Evolutionary conservation across 2,113 vertebrate species (phyloP).

Genomic region (Apistogramma diplotaenia): DNA sequence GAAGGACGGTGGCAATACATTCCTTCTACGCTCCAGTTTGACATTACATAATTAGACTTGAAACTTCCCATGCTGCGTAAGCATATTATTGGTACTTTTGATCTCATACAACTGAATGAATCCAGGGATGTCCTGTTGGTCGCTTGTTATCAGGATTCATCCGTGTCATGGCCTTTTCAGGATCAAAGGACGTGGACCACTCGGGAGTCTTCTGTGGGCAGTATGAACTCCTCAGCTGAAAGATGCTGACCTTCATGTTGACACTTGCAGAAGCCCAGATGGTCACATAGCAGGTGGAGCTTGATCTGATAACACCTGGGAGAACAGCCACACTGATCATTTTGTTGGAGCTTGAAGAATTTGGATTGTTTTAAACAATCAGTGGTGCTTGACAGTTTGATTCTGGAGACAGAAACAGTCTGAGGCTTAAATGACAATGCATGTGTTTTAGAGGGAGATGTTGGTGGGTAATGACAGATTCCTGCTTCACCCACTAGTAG

Average conservation of each 20-base stretch:
- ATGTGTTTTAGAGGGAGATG: not conserved
- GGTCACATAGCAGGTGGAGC: not conserved
- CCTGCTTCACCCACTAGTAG: not conserved
- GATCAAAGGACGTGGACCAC: not conserved
- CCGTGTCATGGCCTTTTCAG: not conserved
- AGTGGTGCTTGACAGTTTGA: rapidly evolving
- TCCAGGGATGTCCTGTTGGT: not conserved
- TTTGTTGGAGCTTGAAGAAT: not conserved
- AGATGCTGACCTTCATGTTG: not conserved
- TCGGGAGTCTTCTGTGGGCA: not conserved
- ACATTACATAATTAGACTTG: no score
- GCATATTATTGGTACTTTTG: no score
- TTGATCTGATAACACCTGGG: not conserved
- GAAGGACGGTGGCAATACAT: no score
- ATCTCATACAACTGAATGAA: not conserved
- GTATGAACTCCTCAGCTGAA: not conserved
- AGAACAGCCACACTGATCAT: not conserved
- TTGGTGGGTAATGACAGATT: not conserved
- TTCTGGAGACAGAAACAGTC: not conserved
- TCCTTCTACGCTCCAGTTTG: no score
- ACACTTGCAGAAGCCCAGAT: not conserved
- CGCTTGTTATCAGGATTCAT: not conserved
- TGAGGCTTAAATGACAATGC: not conserved
- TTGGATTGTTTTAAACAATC: not conserved
- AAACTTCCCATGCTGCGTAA: not conserved